phyloP scores from a whole-genome alignment of 2,888 invertebrate species.

The Drosophila testacea region DNA sequence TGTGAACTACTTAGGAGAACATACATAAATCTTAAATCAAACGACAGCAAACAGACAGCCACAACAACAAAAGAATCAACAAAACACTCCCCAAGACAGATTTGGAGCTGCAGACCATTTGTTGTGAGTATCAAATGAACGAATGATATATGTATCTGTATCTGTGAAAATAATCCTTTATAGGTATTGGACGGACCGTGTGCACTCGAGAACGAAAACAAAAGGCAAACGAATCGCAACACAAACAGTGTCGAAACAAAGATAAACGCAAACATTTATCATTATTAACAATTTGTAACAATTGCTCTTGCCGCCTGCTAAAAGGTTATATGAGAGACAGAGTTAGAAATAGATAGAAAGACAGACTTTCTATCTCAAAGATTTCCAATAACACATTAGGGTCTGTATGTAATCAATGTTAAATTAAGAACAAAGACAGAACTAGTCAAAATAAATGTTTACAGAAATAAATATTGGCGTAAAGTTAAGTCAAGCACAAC shows the following conservation, averaged over 20 bases:
- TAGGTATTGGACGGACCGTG: background rate
- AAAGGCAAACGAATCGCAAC: slow-evolving; percentile 19
- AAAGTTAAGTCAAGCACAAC: slow-evolving; percentile 56
- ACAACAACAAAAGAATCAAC: background rate
- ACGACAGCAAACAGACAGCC: slow-evolving; percentile 22
- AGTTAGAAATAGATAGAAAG: background rate
- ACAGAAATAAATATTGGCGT: slow-evolving; percentile 18
- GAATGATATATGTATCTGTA: slow-evolving; percentile 33
- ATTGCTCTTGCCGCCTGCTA: slow-evolving; percentile 20
- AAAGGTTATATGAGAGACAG: slow-evolving; percentile 1
- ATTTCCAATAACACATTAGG: slow-evolving; percentile 18
- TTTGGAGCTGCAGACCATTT: slow-evolving; percentile 17
- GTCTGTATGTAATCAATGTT: slow-evolving; percentile 30
- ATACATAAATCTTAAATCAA: slow-evolving; percentile 32
- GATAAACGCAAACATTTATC: slow-evolving; percentile 57
- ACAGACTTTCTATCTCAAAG: background rate
- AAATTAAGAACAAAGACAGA: slow-evolving; percentile 26
- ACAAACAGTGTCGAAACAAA: slow-evolving; percentile 29
- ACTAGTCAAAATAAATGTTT: slow-evolving; percentile 19
- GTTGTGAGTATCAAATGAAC: slow-evolving; percentile 24
- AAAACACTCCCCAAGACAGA: slow-evolving; percentile 1
- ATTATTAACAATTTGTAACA: slow-evolving; percentile 57
- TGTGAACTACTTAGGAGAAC: slow-evolving; percentile 36
- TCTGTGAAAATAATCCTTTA: background rate
- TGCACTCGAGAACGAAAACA: slow-evolving; percentile 10